Conservation (phyloP, 1,140 invertebrate species). For the Achroia grisella region DNA sequence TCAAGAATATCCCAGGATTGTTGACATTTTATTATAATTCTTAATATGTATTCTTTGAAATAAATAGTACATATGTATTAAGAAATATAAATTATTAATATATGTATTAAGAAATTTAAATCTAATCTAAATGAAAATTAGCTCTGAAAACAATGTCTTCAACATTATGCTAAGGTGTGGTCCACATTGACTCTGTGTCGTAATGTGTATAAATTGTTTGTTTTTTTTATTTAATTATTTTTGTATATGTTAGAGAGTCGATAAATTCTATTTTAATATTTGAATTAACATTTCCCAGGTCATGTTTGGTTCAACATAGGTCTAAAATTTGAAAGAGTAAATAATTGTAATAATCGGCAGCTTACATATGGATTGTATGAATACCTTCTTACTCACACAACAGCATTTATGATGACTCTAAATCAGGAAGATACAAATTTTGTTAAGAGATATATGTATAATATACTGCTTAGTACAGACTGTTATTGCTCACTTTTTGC, state of each 20-base stretch:
- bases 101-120: no score
- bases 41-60: no score
- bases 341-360: not conserved
- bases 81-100: no score
- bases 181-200: no score
- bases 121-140: no score
- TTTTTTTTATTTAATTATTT: no score
- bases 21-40: no score
- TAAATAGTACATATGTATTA: no score
- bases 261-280: not conserved
- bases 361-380: constrained; percentile 31
- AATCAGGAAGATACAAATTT: constrained; percentile 19
- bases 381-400: constrained; percentile 26
- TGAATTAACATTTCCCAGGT: constrained; percentile 20
- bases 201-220: no score
- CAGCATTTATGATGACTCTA: constrained; percentile 20
- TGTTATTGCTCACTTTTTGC: constrained; percentile 35
- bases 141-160: no score
- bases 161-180: no score
- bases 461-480: constrained; percentile 30
- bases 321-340: constrained; percentile 16
- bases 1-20: no score
- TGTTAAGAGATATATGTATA: constrained; percentile 30
- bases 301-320: constrained; percentile 40
- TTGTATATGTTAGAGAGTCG: constrained; percentile 1